Conservation (phyloP, 2,797 vertebrate genomes). For the Halcyon smyrnensis region DNA sequence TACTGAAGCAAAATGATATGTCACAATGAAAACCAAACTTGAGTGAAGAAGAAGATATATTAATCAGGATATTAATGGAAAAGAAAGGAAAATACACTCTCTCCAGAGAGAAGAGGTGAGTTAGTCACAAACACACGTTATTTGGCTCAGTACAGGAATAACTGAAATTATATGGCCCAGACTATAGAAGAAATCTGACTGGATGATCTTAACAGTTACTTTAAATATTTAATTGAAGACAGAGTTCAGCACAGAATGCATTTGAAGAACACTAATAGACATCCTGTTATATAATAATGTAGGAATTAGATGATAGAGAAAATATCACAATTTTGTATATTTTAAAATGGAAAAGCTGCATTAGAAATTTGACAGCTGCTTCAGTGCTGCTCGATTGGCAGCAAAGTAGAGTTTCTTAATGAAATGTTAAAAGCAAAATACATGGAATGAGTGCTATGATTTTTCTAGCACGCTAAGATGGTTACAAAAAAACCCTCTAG, state of each 20-base stretch:
- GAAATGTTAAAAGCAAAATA: not conserved
- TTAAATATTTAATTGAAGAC: constrained; percentile 4
- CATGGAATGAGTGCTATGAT: not conserved
- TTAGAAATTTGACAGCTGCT: not conserved
- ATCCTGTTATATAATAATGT: not conserved
- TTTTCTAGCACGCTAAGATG: not conserved
- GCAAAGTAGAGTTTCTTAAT: not conserved
- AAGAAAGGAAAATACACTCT: not conserved
- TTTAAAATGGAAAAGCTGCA: not conserved
- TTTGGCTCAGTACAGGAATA: not conserved
- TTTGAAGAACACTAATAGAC: not conserved
- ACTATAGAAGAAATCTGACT: not conserved
- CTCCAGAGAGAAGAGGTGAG: not conserved
- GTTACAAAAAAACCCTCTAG: not conserved
- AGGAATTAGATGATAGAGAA: not conserved
- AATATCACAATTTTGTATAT: not conserved
- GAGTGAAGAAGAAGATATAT: constrained; percentile 46
- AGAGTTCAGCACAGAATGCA: not conserved
- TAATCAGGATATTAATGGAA: constrained; percentile 47
- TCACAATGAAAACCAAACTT: constrained; percentile 65
- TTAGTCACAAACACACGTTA: not conserved
- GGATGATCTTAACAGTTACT: not conserved
- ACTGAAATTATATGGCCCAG: not conserved
- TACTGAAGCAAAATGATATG: constrained; percentile 68
- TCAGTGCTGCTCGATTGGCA: not conserved